Evolutionary conservation across 2,113 vertebrate species (phyloP).

Genomic region (Chloebia gouldiae): DNA sequence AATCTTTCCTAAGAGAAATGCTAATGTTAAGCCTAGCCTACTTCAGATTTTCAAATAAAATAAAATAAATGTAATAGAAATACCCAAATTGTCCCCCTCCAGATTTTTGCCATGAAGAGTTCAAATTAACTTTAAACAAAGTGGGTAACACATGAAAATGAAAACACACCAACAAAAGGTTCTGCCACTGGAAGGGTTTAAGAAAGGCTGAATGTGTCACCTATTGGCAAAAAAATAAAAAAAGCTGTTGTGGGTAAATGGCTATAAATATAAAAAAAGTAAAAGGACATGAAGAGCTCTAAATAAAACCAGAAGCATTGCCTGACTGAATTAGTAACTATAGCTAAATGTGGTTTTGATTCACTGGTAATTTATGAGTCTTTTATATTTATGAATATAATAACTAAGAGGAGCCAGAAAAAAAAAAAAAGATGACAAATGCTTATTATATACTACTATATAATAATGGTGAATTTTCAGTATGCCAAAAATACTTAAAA

Average conservation of each 20-base stretch:
- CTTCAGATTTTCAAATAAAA: not conserved
- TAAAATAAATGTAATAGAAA: not conserved
- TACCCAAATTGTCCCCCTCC: not conserved
- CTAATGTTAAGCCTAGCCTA: not conserved
- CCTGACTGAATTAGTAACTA: not conserved
- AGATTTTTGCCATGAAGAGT: not conserved
- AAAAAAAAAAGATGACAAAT: not conserved
- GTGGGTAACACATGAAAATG: not conserved
- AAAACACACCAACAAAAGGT: not conserved
- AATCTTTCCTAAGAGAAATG: not conserved
- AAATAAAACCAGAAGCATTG: not conserved
- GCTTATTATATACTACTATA: not conserved
- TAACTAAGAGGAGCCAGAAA: not conserved
- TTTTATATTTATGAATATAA: not conserved
- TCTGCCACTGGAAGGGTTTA: not conserved
- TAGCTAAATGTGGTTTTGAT: conserved; percentile 4
- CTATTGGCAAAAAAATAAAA: not conserved
- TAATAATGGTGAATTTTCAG: not conserved
- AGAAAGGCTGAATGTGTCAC: not conserved
- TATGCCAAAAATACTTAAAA: not conserved
- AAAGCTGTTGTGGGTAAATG: not conserved
- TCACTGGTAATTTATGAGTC: not conserved
- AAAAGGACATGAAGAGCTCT: not conserved
- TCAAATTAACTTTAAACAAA: not conserved
- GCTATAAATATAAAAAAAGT: not conserved